These are phyloP conservation scores for Conopomorpha cramerella DNA, from an alignment of 1,140 invertebrate genomes.

Conservation along the genomic window DNA sequence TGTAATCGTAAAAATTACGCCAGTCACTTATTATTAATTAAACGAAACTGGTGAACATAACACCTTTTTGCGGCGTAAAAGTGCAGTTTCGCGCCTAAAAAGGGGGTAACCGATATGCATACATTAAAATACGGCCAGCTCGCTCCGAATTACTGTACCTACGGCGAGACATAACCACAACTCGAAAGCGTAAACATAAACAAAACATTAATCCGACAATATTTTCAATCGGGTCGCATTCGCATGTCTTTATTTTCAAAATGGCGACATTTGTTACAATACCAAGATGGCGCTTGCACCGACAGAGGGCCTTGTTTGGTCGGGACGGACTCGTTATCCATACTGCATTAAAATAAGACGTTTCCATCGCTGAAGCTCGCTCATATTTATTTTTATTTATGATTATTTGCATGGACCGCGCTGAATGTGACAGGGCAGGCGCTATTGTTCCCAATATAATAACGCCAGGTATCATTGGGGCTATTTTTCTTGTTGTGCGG, in stretches of 20 bases:
- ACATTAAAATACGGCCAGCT: background rate
- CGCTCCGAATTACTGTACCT: background rate
- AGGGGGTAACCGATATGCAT: no score
- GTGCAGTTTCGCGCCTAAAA: no score
- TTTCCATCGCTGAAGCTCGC: conserved; percentile 16
- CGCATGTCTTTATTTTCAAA: conserved; percentile 43
- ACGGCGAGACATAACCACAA: background rate
- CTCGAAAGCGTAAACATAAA: background rate
- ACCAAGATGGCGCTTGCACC: conserved; percentile 44
- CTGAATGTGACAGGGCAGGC: conserved; percentile 47
- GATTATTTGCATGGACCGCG: conserved; percentile 58
- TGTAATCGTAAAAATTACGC: background rate
- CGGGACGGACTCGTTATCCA: conserved; percentile 18
- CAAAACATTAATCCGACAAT: background rate
- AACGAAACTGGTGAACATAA: background rate
- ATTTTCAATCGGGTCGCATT: background rate
- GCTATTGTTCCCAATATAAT: conserved; percentile 58
- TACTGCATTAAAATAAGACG: conserved; percentile 42
- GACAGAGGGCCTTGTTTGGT: conserved; percentile 52
- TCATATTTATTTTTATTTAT: conserved; percentile 58
- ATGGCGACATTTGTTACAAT: conserved; percentile 49
- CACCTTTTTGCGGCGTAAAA: background rate
- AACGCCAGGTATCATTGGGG: conserved; percentile 49
- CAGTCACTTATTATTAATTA: background rate
- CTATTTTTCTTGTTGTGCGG: conserved; percentile 22